Percentiles rank a stretch among this genome's conserved stretches.
These are phyloP conservation scores for Canis aureus DNA, from an alignment of 2,113 vertebrate species.

Conservation along the genomic window DNA sequence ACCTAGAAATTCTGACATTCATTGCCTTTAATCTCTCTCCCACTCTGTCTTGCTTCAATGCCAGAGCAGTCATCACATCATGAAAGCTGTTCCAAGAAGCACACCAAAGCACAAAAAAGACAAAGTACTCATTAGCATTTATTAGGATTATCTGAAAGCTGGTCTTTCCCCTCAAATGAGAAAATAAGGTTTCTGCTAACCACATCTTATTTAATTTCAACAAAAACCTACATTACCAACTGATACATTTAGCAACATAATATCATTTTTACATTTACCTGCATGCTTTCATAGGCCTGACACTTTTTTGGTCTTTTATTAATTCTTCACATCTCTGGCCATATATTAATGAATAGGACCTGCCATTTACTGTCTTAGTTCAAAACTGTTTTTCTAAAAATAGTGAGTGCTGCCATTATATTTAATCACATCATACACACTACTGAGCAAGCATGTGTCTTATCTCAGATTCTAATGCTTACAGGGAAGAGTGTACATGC, in stretches of 20 bases:
- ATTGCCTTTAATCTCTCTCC: rapidly evolving
- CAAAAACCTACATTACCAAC: neutral
- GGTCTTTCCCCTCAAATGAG: neutral
- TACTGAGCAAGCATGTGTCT: neutral
- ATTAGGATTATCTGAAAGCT: neutral
- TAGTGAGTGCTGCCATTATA: neutral
- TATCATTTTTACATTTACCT: neutral
- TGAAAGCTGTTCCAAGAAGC: neutral
- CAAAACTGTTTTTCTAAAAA: neutral
- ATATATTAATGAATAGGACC: neutral
- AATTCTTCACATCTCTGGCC: neutral
- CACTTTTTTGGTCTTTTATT: neutral
- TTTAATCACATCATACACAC: neutral
- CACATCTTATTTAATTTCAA: neutral
- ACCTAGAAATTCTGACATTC: rapidly evolving
- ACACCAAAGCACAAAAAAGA: neutral
- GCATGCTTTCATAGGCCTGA: neutral
- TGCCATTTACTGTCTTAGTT: neutral
- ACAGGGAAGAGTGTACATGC: neutral
- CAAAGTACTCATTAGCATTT: too few species aligned
- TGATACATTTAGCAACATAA: neutral
- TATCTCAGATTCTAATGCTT: neutral
- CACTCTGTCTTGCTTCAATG: too few species aligned
- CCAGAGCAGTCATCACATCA: too few species aligned
- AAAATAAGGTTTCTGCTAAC: neutral